These are phyloP conservation scores for Tonatia bakeri DNA, from an alignment of 2,113 vertebrate species.

Conservation along the genomic window DNA sequence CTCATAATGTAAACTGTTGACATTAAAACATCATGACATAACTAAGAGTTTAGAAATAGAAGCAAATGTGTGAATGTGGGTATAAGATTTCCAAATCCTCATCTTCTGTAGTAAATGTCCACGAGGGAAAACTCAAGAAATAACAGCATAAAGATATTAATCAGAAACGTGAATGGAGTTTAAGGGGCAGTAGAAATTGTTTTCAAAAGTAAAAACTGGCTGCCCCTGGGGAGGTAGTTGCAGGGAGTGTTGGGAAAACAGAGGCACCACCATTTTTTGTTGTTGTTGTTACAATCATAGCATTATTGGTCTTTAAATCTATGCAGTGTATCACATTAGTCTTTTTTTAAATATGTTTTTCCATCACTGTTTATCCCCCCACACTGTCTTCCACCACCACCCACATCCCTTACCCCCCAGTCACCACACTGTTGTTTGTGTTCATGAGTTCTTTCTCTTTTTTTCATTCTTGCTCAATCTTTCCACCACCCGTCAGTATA, in stretches of 20 bases:
- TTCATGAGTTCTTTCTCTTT: too few species aligned
- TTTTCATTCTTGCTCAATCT: too few species aligned
- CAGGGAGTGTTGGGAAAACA: neutral
- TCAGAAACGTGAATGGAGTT: neutral
- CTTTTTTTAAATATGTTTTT: too few species aligned
- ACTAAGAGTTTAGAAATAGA: neutral
- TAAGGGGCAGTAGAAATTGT: neutral
- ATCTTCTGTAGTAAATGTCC: neutral
- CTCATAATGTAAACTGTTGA: neutral
- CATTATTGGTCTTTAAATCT: neutral
- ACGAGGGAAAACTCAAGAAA: conserved; percentile 24
- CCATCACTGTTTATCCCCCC: too few species aligned
- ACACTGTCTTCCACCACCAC: too few species aligned
- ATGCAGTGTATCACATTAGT: neutral
- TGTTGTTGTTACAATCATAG: neutral
- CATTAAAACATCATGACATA: neutral
- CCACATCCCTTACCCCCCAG: too few species aligned
- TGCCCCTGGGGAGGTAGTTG: neutral
- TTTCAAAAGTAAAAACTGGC: neutral
- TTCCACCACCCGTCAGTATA: neutral
- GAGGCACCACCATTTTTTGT: neutral
- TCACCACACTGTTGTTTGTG: too few species aligned
- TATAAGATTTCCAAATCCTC: neutral
- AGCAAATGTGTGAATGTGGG: neutral
- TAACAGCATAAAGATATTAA: neutral